Percentiles rank a stretch among this genome's conserved stretches.
These are phyloP conservation scores for Xyliphius kryptos DNA, from an alignment of 2,113 vertebrate genomes.

Conservation along the genomic window DNA sequence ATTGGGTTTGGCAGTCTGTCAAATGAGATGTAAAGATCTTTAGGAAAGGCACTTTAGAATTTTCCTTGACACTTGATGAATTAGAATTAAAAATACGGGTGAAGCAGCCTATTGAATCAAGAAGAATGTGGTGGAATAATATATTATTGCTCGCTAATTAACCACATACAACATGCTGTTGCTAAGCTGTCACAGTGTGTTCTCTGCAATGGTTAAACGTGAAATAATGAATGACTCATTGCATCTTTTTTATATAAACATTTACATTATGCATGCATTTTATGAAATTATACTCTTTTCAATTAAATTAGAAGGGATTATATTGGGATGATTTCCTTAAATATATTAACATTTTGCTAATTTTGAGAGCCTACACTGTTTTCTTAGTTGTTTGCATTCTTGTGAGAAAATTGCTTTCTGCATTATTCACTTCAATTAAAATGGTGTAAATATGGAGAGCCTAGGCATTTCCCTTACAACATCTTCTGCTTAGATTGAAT, in stretches of 20 bases:
- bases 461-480: constrained; percentile 37
- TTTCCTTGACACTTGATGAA: constrained; percentile 21
- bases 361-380: constrained; percentile 14
- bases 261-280: too few species aligned
- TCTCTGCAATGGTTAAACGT: constrained; percentile 25
- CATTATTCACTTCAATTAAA: constrained; percentile 48
- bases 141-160: constrained; percentile 49
- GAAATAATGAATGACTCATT: too few species aligned
- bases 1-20: constrained; percentile 11
- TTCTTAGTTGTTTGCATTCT: constrained; percentile 55
- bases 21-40: constrained; percentile 37
- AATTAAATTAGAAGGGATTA: constrained; percentile 5
- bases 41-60: constrained; percentile 33
- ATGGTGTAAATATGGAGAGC: constrained; percentile 50
- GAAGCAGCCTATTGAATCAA: constrained; percentile 37
- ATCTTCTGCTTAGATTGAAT: constrained; percentile 18
- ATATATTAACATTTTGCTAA: too few species aligned
- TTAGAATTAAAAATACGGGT: constrained; percentile 30
- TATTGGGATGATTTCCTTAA: too few species aligned
- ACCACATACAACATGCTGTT: constrained; percentile 33
- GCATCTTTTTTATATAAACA: too few species aligned
- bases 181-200: background rate
- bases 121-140: constrained; percentile 40
- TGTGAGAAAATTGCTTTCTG: constrained; percentile 43
- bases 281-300: background rate